Evolutionary conservation across 2,113 vertebrate genomes (phyloP).

Genomic region (Rhabdornis inornatus): DNA sequence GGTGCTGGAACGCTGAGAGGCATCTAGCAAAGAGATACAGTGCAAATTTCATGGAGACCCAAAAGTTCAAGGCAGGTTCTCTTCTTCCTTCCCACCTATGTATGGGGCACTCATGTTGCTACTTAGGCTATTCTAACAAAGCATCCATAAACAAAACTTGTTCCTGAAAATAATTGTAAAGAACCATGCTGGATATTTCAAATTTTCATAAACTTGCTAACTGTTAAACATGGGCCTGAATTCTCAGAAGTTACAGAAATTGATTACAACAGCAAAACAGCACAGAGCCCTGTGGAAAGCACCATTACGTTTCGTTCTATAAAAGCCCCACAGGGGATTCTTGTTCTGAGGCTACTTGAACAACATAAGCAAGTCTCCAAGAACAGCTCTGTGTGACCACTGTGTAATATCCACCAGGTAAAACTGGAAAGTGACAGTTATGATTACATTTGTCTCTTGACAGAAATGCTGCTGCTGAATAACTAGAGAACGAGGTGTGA

Average conservation of each 20-base stretch:
- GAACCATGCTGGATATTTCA: neutral
- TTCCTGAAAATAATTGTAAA: neutral
- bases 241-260: conserved; percentile 25
- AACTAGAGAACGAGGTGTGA: neutral
- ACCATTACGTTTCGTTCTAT: neutral
- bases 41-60: neutral
- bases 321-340: neutral
- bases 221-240: neutral
- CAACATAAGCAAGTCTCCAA: neutral
- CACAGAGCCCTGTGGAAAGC: neutral
- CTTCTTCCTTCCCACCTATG: neutral
- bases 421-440: neutral
- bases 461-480: neutral
- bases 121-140: neutral
- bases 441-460: neutral
- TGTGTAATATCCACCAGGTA: neutral
- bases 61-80: neutral
- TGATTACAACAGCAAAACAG: neutral
- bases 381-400: neutral
- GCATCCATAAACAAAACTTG: neutral
- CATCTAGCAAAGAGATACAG: neutral
- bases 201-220: neutral
- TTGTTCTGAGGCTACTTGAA: neutral
- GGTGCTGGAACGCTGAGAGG: neutral
- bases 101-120: rapidly evolving